Evolutionary conservation across 2,797 vertebrate species (phyloP).

Genomic region (Anguilla marmorata): DNA sequence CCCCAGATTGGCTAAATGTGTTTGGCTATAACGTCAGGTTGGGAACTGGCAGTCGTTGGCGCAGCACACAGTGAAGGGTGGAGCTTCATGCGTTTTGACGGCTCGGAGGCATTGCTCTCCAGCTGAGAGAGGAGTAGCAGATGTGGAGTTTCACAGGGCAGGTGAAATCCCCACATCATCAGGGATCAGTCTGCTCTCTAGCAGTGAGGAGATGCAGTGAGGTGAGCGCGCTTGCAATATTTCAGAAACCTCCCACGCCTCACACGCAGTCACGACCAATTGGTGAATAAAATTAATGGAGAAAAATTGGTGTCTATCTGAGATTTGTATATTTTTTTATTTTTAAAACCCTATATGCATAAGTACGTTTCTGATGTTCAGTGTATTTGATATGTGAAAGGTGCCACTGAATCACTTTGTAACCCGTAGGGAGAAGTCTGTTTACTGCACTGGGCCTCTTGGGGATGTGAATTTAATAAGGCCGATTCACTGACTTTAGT

Average conservation of each 20-base stretch:
- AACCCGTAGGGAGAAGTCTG: background rate
- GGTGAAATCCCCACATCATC: conserved; percentile 2
- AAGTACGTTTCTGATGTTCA: background rate
- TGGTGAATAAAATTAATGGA: background rate
- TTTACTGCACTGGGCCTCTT: background rate
- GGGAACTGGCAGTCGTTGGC: background rate
- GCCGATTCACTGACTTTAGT: conserved; percentile 6
- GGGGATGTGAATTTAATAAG: background rate
- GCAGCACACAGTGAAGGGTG: background rate
- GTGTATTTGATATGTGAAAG: background rate
- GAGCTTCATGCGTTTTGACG: background rate
- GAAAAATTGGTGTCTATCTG: background rate
- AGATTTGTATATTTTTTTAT: background rate
- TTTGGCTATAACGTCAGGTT: background rate
- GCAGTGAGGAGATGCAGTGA: background rate
- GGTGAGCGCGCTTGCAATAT: background rate
- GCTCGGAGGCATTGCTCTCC: background rate
- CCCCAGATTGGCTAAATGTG: background rate
- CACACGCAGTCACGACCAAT: background rate
- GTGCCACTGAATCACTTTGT: background rate
- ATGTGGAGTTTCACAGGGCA: background rate
- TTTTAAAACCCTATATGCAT: background rate
- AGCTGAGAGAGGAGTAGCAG: background rate
- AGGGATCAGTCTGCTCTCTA: background rate
- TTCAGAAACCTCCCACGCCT: background rate